Base-by-base conservation (phyloP, 2,113 vertebrate species). In the Parotia lawesii region DNA sequence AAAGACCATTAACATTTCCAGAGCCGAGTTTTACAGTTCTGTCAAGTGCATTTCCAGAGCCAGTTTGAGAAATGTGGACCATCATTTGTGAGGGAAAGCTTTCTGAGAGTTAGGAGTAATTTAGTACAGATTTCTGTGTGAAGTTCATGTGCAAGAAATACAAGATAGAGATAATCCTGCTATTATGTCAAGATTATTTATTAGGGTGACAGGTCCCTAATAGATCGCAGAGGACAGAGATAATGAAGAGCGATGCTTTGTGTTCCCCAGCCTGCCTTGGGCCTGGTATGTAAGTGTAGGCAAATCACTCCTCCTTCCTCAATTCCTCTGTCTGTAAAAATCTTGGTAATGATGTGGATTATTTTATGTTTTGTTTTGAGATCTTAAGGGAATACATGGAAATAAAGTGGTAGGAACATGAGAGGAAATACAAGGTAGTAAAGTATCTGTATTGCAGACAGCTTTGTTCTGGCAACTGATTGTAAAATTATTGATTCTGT, bases 211-310 rank as follows among this genome's bases (percentile, higher is more conserved):
- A 90, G 79, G 72, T 67, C 65, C 69, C 65, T 90, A 61, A 72
- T 57, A 93, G 83, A 77, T 89, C 23, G 38, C 72, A 51, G 24
- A 56, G 90, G 31, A 28, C 78, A 45, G 90, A 50, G 90, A 42
- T 94, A 93, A 94, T 81, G 69, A 92, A 88, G 94, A 96, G 69
- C 44, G 86, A 94, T 93, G 88, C 65, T 81, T 84, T 90, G 89
- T 90, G 44, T 71, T 94, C 76, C 69, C 77, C n/a, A 3, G 40
- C 54, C 70, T 81, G 64, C 77, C 71, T 87, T 94, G 67, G 75
- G 86, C 91, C 91, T 42, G 53, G 25, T 53, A 35, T 51, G 38
- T 86, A 66, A 57, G 53, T 77, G 62, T 44, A 71, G 79, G 60
- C 74, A 70, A 90, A 91, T 94, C 54, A 25, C n/a, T 89, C 15